Evolutionary conservation across 2,888 invertebrate genomes (phyloP).

Genomic region (Oscheius onirici): DNA sequence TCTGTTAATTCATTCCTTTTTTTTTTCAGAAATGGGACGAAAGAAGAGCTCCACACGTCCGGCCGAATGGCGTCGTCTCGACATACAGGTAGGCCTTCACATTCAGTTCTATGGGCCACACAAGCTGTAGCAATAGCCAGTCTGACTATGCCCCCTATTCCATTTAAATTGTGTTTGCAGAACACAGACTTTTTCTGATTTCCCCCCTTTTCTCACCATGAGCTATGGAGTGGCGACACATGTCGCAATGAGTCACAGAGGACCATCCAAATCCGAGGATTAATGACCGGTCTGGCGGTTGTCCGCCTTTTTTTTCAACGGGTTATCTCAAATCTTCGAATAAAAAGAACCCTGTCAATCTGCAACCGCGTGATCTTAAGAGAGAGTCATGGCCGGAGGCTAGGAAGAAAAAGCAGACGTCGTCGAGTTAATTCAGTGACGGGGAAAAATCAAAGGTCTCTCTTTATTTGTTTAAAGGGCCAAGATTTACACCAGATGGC

Average conservation of each 20-base stretch:
- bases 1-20: neutral
- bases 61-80: slow-evolving; percentile 20
- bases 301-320: neutral
- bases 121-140: no score
- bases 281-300: neutral
- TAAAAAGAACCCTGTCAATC: slow-evolving; percentile 8
- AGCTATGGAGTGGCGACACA: neutral
- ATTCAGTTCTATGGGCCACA: neutral
- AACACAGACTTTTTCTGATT: no score
- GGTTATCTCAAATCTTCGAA: slow-evolving; percentile 3
- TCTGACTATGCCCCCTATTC: no score
- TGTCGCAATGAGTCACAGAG: neutral
- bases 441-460: no score
- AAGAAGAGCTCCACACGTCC: slow-evolving; percentile 7
- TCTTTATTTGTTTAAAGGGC: slow-evolving; percentile 6
- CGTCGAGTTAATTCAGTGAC: no score
- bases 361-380: neutral
- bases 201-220: no score
- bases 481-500: neutral
- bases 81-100: slow-evolving; percentile 12
- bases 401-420: slow-evolving; percentile 1
- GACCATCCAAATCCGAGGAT: neutral
- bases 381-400: neutral
- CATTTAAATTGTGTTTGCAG: no score
- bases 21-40: slow-evolving; percentile 17